Base-by-base conservation (phyloP, 1,140 invertebrate species). In the Whitmania pigra region DNA sequence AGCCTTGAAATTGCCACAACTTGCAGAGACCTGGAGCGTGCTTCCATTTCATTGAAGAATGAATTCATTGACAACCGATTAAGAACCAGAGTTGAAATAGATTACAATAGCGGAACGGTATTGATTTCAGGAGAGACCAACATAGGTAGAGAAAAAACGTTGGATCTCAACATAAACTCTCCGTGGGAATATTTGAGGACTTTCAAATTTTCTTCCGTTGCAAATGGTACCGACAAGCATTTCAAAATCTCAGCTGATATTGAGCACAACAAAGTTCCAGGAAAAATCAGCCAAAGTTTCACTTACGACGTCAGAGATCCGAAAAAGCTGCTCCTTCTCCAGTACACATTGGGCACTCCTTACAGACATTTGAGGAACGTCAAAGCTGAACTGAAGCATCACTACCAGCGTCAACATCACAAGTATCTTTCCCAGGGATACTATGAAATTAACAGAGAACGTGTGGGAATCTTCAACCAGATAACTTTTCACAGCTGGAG, bases 81-180 rank as follows among this genome's bases (percentile, higher is more conserved):
- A 29, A 40, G 29, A 40, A 13, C 67, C 9, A 29, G 29, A 29
- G 67, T 11, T 36, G 31, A 20, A 17, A 22, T 68, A 9, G 67
- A 68, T 18, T 68, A 68, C 67, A n/a, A 29, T 6, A 20, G 17
- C 67, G 67, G 29, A 3, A 68, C 9, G 29, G 9, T 49, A 15
- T 68, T 25, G 67, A 7, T 27, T 36, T 68, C 67, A 13, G 67
- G n/a, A n/a, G 67, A 27, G 29, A 68, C 67, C 29, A 68, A 68
- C 29, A n/a, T 68, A 5, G 67, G 67, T n/a, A 36, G 67, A 40
- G 67, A 68, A 40, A 68, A 68, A 25, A 68, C 9, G 18, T 25
- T 68, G 5, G 67, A 68, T 18, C 6, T 68, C 3, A 40, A 68
- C 29, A 40, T 68, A 29, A 68, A 68, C 22, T 36, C 67, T 27